phyloP scores from a whole-genome alignment of 2,113 vertebrate genomes.

The Neoarius graeffei region DNA sequence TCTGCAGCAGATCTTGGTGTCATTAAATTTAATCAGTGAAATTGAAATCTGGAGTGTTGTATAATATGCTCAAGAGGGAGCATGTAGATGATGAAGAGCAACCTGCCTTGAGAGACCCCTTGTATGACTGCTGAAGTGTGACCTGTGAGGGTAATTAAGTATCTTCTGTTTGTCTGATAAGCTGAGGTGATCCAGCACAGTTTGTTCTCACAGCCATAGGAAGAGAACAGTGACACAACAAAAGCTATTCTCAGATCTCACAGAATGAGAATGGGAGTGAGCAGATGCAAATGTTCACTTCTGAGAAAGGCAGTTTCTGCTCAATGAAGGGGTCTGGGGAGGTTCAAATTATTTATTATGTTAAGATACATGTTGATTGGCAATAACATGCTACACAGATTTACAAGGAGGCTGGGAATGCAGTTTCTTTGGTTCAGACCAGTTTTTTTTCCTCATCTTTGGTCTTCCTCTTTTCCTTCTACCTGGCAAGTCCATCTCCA shows the following conservation, averaged over 20 bases:
- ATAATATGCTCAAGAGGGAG: background rate
- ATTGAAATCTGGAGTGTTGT: background rate
- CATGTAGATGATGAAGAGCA: background rate
- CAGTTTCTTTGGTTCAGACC: background rate
- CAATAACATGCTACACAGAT: background rate
- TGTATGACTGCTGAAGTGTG: background rate
- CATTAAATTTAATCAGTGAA: background rate
- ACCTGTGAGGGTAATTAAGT: background rate
- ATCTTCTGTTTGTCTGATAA: background rate
- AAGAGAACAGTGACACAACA: background rate
- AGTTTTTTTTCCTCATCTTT: background rate
- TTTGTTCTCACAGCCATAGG: background rate
- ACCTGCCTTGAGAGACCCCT: background rate
- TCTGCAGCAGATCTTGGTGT: background rate
- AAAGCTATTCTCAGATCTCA: conserved; percentile 8
- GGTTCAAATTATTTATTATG: background rate
- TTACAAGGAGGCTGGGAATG: background rate
- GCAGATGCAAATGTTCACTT: background rate
- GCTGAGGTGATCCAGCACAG: background rate
- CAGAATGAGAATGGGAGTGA: background rate
- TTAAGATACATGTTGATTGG: background rate
- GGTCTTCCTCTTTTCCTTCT: too few species aligned
- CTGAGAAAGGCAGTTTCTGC: background rate
- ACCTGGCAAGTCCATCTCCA: too few species aligned
- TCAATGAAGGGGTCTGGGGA: background rate